Evolutionary conservation across 2,888 invertebrate genomes (phyloP).

Genomic region (Catocala fraxini): DNA sequence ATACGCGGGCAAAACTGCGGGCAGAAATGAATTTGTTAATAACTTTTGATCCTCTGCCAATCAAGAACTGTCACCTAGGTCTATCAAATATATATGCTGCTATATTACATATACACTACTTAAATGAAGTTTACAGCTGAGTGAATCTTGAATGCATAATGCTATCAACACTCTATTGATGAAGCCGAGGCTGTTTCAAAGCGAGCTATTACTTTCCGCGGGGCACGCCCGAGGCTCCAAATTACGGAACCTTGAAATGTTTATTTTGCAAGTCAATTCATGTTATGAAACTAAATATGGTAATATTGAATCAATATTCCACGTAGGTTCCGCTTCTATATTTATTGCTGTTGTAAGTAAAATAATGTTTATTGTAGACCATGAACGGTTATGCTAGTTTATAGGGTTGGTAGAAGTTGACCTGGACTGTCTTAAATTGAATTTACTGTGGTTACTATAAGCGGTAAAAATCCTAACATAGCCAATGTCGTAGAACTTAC

Average conservation of each 20-base stretch:
- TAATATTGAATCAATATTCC: slow-evolving; percentile 44
- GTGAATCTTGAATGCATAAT: slow-evolving; percentile 17
- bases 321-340: slow-evolving; percentile 22
- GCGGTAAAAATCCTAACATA: no score
- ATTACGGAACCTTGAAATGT: slow-evolving; percentile 29
- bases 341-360: slow-evolving; percentile 37
- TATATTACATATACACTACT: not conserved
- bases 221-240: slow-evolving; percentile 27
- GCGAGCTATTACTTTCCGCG: slow-evolving; percentile 29
- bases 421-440: no score
- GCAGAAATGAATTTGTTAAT: no score
- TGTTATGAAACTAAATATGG: slow-evolving; percentile 41
- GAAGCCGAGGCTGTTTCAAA: slow-evolving; percentile 13
- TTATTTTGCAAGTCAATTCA: slow-evolving; percentile 37
- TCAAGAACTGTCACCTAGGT: no score
- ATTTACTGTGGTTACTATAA: no score
- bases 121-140: slow-evolving; percentile 15
- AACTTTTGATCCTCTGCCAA: no score
- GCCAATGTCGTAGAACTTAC: no score
- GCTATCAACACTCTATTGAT: slow-evolving; percentile 14
- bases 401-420: no score
- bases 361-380: slow-evolving; percentile 28
- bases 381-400: slow-evolving; percentile 20
- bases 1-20: no score
- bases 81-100: no score